Base-by-base conservation (phyloP, 2,888 invertebrate species). In the Chydorus sphaericus region DNA sequence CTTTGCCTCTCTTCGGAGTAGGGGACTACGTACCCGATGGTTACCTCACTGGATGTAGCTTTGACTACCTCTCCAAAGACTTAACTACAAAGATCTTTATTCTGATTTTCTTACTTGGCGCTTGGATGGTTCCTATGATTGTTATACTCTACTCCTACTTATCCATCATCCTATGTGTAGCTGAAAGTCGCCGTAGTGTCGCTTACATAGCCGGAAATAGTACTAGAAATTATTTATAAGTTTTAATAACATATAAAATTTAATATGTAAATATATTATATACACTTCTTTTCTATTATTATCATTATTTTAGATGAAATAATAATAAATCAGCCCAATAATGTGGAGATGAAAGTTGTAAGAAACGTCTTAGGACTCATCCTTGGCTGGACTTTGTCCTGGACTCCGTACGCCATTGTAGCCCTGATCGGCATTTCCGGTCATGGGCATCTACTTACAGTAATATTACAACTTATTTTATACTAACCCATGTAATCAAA, bases 331-430 rank as follows among this genome's bases (percentile, higher is more conserved):
- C n/a, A n/a, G n/a, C n/a, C n/a, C n/a, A n/a, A n/a, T n/a, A n/a
- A n/a, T n/a, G 84, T 86, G 0, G 89, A 89, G 68, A 80, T 89
- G 62, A 75, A 85, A 62, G 89, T 89, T 65, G 88, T 89, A 0
- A 89, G 88, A 66, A 87, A 90, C 8, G 88, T 88, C 3, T 84
- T 91, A 44, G 85, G 89, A 0, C 82, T 89, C 44, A 85, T 88
- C 65, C 90, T 85, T 69, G 71, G 89, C 3, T 89, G 82, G 68
- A 80, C 91, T 20, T 79, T 85, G 2, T 84, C 90, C 0, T 92
- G 92, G 91, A 87, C 87, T 4, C 91, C 92, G 0, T 92, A 92
- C 66, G 90, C 86, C 1, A 79, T 86, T 1, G 79, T 81, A 64
- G 81, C 91, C 1, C 72, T 89, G 57, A 86, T 83, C 61, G 88